Conservation (phyloP, 2,113 vertebrate species). For the Archocentrus centrarchus region DNA sequence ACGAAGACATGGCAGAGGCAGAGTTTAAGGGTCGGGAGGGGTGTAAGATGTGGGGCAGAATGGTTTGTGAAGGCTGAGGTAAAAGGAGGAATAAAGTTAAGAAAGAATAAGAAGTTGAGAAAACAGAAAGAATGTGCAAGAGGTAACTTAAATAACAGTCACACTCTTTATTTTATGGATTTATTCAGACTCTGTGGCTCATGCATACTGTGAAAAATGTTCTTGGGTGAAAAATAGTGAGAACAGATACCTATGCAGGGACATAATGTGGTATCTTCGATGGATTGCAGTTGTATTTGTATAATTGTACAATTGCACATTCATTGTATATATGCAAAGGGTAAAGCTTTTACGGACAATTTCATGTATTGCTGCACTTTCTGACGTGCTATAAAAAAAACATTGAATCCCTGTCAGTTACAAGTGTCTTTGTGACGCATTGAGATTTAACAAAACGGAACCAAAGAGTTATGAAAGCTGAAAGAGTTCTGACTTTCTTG, state of each 20-base stretch:
- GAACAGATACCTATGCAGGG: neutral
- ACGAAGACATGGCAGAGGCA: slow-evolving; percentile 30
- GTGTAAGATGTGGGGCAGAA: slow-evolving; percentile 20
- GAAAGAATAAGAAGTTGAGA: neutral
- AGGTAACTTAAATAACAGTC: neutral
- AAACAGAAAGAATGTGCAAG: neutral
- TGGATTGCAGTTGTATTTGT: neutral
- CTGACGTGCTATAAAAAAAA: neutral
- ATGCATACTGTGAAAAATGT: neutral
- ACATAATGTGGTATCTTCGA: neutral
- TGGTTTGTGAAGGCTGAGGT: neutral
- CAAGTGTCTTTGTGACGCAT: slow-evolving; percentile 16
- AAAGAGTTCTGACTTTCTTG: neutral
- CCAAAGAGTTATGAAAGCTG: slow-evolving; percentile 8
- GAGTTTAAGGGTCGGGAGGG: slow-evolving; percentile 10
- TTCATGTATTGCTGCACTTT: neutral
- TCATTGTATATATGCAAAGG: neutral
- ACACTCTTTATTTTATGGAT: neutral
- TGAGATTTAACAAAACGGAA: slow-evolving; percentile 15
- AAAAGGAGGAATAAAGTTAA: slow-evolving; percentile 5
- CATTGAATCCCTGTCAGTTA: neutral
- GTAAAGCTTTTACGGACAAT: neutral
- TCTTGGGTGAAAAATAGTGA: neutral
- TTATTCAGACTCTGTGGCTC: neutral
- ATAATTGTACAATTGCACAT: neutral